Evolutionary conservation across 2,797 vertebrate genomes (phyloP), one percentile per base, ranked within the genome.

Genomic region (Apogon talboti): DNA sequence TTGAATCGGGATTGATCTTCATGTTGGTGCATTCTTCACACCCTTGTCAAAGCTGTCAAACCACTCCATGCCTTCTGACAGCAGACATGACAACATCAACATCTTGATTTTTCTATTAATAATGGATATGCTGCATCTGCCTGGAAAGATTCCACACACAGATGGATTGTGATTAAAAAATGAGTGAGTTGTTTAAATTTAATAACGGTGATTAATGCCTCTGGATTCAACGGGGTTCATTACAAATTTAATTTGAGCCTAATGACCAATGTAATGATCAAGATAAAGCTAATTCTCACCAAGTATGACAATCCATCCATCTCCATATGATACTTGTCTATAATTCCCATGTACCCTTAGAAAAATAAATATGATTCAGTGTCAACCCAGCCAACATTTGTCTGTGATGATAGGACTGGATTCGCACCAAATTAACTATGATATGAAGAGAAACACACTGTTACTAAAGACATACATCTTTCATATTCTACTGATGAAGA

Each of bases 1-100:
- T 86, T 40, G 37, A 80, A 87, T 70, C 53, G 50, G 83, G 86
- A 93, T 91, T 92, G 92, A 92, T 93, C 87, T 88, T 56, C 69
- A 68, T 66, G 78, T 83, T 61, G 75, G 61, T 66, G 76, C 82
- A 90, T 92, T 84, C 71, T 59, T 92, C 90, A 92, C 76, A 64
- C 13, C 40, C 72, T 86, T 89, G 90, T 91, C 91, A 90, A 72
- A 82, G 69, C 88, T 89, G 89, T 89, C 90, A 87, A 85, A 85
- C 50, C 59, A 78, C 69, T 78, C 66, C 65, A 62, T 78, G 83
- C 65, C 64, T 79, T 82, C 72, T 87, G 86, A 89, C 66, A 63
- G 54, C 67, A 55, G 76, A 75, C 82, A 78, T 85, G 84, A 90
- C 86, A 92, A 85, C 65, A 77, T 89, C 82, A 79, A 91, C 79